These are phyloP conservation scores for Pocillopora verrucosa DNA, from an alignment of 64 coral and sea anemone genomes.

Conservation along the genomic window DNA sequence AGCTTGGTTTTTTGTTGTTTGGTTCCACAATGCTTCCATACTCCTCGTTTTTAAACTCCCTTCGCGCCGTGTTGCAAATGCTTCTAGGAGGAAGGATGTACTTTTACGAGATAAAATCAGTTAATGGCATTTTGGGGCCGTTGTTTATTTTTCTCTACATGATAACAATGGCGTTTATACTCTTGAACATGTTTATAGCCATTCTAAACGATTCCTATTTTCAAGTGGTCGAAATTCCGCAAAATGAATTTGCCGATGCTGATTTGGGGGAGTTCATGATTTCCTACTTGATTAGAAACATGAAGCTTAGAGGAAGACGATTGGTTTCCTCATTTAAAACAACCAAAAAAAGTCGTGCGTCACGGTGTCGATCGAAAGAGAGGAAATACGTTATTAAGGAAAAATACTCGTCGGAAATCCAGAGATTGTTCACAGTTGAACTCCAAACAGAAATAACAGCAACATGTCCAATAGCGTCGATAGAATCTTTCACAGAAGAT, in stretches of 20 bases:
- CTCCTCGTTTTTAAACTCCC: constrained; percentile 55
- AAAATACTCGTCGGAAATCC: neutral
- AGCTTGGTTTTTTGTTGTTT: constrained; percentile 59
- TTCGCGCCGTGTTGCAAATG: constrained; percentile 45
- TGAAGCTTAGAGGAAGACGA: neutral
- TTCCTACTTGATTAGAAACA: constrained; percentile 12
- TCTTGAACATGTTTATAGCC: constrained; percentile 49
- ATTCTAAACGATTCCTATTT: constrained; percentile 49
- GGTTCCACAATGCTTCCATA: constrained; percentile 50
- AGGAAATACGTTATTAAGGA: neutral
- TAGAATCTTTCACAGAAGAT: neutral
- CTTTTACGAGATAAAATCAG: constrained; percentile 30
- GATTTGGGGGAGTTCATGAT: constrained; percentile 57
- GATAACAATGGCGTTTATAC: constrained; percentile 16
- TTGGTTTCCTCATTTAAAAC: neutral
- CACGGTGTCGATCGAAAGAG: too few relatives aligned
- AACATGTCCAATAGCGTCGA: neutral
- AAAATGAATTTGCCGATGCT: constrained; percentile 38
- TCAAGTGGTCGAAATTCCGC: constrained; percentile 9
- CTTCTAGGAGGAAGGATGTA: constrained; percentile 40
- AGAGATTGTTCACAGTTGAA: constrained; percentile 5
- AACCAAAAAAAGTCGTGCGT: too few relatives aligned
- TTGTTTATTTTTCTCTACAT: constrained; percentile 55
- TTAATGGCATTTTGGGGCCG: constrained; percentile 28
- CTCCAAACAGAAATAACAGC: neutral